Evolutionary conservation across 1,140 invertebrate species (phyloP), one percentile per base, ranked within the genome.

Genomic region (Andricus grossulariae): DNA sequence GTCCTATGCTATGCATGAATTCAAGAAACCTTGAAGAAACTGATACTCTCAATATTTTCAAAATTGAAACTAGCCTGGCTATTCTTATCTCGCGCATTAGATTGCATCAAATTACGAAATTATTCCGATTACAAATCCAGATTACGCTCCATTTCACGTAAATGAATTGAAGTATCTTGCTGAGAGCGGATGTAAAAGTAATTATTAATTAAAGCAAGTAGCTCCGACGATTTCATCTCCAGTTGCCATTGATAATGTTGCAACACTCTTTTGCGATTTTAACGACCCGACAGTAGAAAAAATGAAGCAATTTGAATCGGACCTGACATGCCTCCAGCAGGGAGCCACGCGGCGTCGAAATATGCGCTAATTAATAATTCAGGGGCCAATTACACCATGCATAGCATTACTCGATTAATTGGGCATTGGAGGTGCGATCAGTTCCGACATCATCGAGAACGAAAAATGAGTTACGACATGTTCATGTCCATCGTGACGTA

Each of bases 341-440:
- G 18, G 21, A 70, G 32, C 15, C 71, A 10, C 51, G 72, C 52
- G 60, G 71, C 66, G 66, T 75, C 50, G 49, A 76, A 80, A 45
- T 45, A 45, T 45, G 39, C 76, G 78, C 73, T 45, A 82, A 82
- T 82, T 78, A 82, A 80, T 82, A 75, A 82, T 72, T 73, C 50
- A 60, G 66, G 45, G 50, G 70, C 75, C 50, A 79, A 79, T 82
- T 79, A 77, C 76, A 39, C 73, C 11, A 39, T 77, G 39, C 19
- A 21, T 32, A 21, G 60, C 21, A 71, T 71, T 18, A 45, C 70
- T 49, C 39, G 70, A 45, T 45, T 39, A 39, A 71, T 71, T 71
- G 15, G 15, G 70, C 18, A 50, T 18, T 7, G 70, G 70, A 73
- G 50, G 73, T 76, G 66, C 74, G 55, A 72, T 52, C 54, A 71